These are phyloP conservation scores for Pegea sp. DNA, from an alignment of 23 tunicate genomes.

Conservation along the genomic window DNA sequence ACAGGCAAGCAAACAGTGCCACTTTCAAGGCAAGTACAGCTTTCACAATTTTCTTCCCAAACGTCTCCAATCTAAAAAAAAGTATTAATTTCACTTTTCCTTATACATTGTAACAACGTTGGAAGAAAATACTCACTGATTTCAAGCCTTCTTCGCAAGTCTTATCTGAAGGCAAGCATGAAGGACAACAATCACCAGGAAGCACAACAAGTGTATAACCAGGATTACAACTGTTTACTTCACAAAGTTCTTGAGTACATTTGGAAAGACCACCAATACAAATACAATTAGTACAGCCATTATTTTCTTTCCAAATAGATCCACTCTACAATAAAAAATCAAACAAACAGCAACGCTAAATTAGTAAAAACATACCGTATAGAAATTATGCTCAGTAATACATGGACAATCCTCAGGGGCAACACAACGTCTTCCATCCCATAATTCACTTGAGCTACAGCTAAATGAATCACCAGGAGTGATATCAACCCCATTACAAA, in stretches of 20 bases:
- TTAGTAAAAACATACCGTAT: conserved; percentile 15
- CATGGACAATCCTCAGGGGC: conserved; percentile 81
- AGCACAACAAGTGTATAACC: conserved; percentile 14
- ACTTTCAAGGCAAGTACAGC: conserved; percentile 45
- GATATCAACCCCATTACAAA: no score
- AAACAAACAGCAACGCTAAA: no score
- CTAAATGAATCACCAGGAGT: no score
- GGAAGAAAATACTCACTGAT: conserved; percentile 12
- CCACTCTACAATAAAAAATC: conserved; percentile 32
- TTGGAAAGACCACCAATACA: conserved; percentile 72
- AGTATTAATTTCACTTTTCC: neutral
- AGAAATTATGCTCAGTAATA: conserved; percentile 5
- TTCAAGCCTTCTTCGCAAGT: conserved; percentile 43
- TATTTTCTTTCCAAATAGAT: conserved; percentile 88
- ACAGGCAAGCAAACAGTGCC: conserved; percentile 36
- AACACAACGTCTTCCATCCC: conserved; percentile 55
- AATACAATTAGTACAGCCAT: conserved; percentile 89
- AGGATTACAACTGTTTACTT: conserved; percentile 19
- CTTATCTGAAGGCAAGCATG: conserved; percentile 16
- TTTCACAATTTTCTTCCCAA: conserved; percentile 45
- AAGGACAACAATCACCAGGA: conserved; percentile 47
- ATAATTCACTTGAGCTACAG: conserved; percentile 16
- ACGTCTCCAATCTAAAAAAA: conserved; percentile 49
- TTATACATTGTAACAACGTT: neutral
- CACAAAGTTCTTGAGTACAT: conserved; percentile 67